Conservation (phyloP, 64 coral and sea anemone genomes). For the Cladopsammia gracilis region DNA sequence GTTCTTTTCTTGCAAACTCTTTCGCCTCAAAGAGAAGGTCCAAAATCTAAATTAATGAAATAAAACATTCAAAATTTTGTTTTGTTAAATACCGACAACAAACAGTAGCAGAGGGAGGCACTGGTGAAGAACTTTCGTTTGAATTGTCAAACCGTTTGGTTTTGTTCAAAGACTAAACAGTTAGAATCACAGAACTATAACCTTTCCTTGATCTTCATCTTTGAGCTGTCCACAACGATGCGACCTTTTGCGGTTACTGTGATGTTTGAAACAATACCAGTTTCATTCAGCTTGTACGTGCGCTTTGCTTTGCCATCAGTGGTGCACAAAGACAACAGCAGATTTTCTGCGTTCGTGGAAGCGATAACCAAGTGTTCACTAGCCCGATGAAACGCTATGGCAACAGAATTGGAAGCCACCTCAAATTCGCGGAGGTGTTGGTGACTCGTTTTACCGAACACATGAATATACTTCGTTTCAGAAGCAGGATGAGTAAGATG, state of each 20-base stretch:
- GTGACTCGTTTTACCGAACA: neutral
- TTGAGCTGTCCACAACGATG: neutral
- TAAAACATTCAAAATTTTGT: no score
- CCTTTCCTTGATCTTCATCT: no score
- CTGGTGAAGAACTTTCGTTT: no score
- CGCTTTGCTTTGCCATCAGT: neutral
- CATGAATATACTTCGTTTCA: neutral
- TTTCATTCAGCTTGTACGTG: neutral
- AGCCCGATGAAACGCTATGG: neutral
- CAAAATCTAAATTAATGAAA: no score
- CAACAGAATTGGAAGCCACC: neutral
- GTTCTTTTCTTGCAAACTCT: no score
- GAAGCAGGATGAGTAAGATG: neutral
- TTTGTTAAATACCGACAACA: no score
- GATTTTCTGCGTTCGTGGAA: neutral
- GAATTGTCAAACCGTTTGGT: no score
- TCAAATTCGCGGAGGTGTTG: neutral
- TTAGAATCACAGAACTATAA: no score
- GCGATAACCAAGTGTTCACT: neutral
- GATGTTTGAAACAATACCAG: neutral
- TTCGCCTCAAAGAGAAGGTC: no score
- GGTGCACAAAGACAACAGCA: neutral
- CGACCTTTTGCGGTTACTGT: conserved; percentile 2
- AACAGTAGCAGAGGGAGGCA: no score
- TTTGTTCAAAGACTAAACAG: no score